phyloP scores from a whole-genome alignment of 2,113 vertebrate species.

The Elachura formosa region DNA sequence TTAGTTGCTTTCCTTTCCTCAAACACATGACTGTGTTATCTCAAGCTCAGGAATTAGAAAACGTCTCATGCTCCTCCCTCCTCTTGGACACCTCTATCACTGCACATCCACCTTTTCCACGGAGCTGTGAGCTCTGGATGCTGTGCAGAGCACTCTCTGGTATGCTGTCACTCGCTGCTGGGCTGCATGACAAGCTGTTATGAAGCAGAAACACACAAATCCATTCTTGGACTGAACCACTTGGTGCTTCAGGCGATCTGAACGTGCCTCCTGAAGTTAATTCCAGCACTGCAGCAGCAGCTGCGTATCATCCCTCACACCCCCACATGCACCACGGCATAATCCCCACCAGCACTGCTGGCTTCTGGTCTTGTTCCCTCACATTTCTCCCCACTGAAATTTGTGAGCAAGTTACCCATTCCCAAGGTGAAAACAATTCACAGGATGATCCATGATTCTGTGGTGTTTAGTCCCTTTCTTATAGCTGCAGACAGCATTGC shows the following conservation, averaged over 20 bases:
- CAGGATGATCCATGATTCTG: background rate
- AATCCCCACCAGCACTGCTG: background rate
- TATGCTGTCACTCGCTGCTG: background rate
- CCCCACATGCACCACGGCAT: background rate
- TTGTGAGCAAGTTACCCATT: background rate
- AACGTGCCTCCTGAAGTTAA: background rate
- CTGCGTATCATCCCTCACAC: background rate
- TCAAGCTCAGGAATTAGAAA: background rate
- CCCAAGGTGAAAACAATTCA: background rate
- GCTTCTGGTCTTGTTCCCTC: background rate
- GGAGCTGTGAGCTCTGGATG: background rate
- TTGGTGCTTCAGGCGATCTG: background rate
- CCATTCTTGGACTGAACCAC: background rate
- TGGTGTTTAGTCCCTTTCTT: background rate
- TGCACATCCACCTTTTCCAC: background rate
- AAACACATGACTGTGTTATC: background rate
- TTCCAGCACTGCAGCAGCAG: background rate
- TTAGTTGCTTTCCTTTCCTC: background rate
- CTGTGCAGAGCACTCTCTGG: background rate
- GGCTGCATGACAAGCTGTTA: conserved; percentile 4
- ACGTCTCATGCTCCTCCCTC: background rate
- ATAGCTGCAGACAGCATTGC: background rate
- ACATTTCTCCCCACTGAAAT: background rate
- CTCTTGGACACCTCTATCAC: background rate
- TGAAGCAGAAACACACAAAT: background rate